Evolutionary conservation across 1,140 invertebrate genomes (phyloP), one percentile per base, ranked within the genome.

Genomic region (Drosophila sproati): DNA sequence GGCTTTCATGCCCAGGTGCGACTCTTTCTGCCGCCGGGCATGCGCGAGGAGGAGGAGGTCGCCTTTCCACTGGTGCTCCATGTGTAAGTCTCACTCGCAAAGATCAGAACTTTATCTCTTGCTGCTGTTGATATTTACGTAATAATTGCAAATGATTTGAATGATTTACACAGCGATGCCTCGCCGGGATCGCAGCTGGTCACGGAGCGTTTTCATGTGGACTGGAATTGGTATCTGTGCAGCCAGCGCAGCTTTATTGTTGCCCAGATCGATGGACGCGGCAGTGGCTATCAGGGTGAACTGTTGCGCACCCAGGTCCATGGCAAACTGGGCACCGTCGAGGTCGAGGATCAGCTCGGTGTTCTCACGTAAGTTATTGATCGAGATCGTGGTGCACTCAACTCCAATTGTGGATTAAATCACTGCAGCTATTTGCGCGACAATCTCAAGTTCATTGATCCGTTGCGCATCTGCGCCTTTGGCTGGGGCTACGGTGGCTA

Each of bases 321-420:
- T 82, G 94, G 95, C 68, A 94, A 94, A 60, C 91, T 95, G 39
- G 93, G 95, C 29, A 93, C 94, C 3, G 94, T 95, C 2, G 95
- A 95, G 76, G 94, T 98, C 0, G 96, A 98, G 91, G 98, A 99
- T 93, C 96, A 98, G 93, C 94, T 98, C 29, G 96, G 96, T 31
- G 97, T 97, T 5, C 93, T 97, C 29, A 95, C 95, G 93, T 95
- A 92, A 93, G 93, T 92, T n/a, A 6, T 10, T 51, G 5, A 39
- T 2, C 7, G 3, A 45, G 28, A 34, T 6, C 0, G 7, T 35
- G 20, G 20, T 2, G n/a, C 1, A n/a, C 4, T 31, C 20, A 8
- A 7, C 1, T 8, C 43, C 2, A 41, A 29, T 28, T 1, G 1
- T 7, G 7, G 12, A 5, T 39, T 41, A 12, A 5, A 32, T 4